A percentile compares a stretch with the other conserved stretches of the same genome.
Evolutionary conservation across 2,113 vertebrate genomes (phyloP).

Genomic region (Rynchops niger): DNA sequence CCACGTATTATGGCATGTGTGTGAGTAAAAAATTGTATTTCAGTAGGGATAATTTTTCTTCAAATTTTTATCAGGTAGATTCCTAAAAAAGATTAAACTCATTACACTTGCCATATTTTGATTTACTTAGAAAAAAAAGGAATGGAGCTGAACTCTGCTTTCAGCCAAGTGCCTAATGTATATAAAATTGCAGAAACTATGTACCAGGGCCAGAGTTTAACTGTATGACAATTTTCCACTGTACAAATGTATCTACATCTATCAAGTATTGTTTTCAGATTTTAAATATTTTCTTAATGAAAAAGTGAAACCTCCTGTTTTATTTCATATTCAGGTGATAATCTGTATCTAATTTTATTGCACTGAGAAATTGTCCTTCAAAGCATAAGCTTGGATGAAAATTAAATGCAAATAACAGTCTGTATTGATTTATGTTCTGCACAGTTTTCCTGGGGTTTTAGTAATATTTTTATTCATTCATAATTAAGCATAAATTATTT

Average conservation of each 20-base stretch:
- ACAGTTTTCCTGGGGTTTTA: constrained; percentile 59
- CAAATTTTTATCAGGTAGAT: neutral
- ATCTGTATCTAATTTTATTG: constrained; percentile 29
- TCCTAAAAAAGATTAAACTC: neutral
- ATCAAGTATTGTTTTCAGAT: neutral
- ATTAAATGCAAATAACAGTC: constrained; percentile 71
- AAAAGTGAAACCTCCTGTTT: neutral
- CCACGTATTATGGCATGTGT: neutral
- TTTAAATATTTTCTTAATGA: neutral
- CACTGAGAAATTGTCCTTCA: neutral
- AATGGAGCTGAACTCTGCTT: neutral
- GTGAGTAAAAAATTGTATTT: neutral
- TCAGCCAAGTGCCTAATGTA: neutral
- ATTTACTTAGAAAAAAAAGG: neutral
- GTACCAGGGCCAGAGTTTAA: neutral
- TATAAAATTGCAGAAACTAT: neutral
- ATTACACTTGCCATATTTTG: neutral
- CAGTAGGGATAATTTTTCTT: neutral
- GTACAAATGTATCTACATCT: neutral
- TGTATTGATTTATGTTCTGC: constrained; percentile 60
- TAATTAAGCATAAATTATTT: constrained; percentile 72
- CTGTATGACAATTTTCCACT: neutral
- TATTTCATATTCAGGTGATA: neutral
- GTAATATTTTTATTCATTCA: constrained; percentile 64
- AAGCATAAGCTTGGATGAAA: constrained; percentile 25